Evolutionary conservation across 2,113 vertebrate genomes (phyloP), one percentile per base, ranked within the genome.

Genomic region (Scatophagus argus): DNA sequence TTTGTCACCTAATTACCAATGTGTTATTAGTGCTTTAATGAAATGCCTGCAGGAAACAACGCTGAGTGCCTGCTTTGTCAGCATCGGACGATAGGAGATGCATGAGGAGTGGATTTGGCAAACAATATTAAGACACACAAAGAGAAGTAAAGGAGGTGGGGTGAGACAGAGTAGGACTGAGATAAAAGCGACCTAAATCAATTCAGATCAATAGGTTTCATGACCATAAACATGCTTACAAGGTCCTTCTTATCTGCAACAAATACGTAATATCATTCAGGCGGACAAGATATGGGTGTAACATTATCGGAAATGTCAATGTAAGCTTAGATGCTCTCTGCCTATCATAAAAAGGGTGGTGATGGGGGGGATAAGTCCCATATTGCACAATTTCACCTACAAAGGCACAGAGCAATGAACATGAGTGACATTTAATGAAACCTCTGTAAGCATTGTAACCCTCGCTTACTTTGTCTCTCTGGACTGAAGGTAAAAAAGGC

Each of bases 21-120:
- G 91, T 92, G 93, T 94, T 93, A 94, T 93, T 94, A 93, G 93
- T 90, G 89, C 87, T 88, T 91, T 94, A 93, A 94, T 94, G 90
- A 93, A 93, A 92, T 81, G 92, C 94, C 93, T 81, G 93, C 91
- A 94, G 93, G 93, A 91, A 90, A 91, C 87, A 77, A 77, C 44
- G 70, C 79, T 85, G 86, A 91, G 90, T 85, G 88, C 34, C 76
- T 81, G 70, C 70, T 64, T 73, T 86, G 83, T 83, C 77, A 51
- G 41, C 71, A 74, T 67, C 7, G 41, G 61, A 85, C 41, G 56
- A 74, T 62, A 74, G 71, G 68, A 83, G 73, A 74, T 77, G 63
- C 63, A 79, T 16, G 69, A 80, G 77, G 62, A 81, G 66, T 55
- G 79, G 59, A 80, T 90, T 72, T 78, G 60, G 72, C 51, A 85